Evolutionary conservation across 2,797 vertebrate species (phyloP), one percentile per base, ranked within the genome.

Genomic region (Cirrhinus mrigala): DNA sequence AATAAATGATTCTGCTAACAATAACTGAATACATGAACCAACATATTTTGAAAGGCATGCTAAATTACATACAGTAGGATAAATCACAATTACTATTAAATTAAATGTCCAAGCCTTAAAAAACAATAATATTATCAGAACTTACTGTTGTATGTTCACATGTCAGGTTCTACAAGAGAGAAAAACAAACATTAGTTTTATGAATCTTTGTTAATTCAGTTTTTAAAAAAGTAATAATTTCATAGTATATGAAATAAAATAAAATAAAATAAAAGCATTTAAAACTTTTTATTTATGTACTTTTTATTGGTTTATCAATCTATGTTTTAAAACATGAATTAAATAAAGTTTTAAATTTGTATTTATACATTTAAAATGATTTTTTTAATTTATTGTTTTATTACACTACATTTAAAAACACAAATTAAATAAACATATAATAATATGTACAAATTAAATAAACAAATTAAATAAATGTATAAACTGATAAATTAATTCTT

Each of bases 121-220:
- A n/a, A 46, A 9, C 54, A 22, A 6, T 16, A 22, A 6, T 22
- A 50, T 33, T 11, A 54, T 77, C 4, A 27, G 5, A 54, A 84
- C 82, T 78, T 84, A 84, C 82, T 70, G 18, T 33, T 29, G 64
- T 29, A 7, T 14, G 64, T 84, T 84, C 82, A 84, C 82, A 84
- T 84, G 50, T 84, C 82, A 16, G 82, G 64, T 54, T 84, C 82
- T 84, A 46, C 15, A 56, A 68, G 33, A 77, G 50, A 78, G n/a
- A 58, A 79, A 78, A 75, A 37, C 46, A 66, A 54, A 10, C 22
- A 83, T 83, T 22, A 10, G 24, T 68, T 46, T 44, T 44, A 44
- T 44, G 1, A 44, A 6, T 40, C 37, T 44, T 44, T 44, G 40
- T 40, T 40, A 37, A 37, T 37, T 5, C 5, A 4, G 3, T 37